Percentiles rank a stretch among this genome's conserved stretches.
Evolutionary conservation across 2,113 vertebrate species (phyloP).

Genomic region (Holacanthus passer): DNA sequence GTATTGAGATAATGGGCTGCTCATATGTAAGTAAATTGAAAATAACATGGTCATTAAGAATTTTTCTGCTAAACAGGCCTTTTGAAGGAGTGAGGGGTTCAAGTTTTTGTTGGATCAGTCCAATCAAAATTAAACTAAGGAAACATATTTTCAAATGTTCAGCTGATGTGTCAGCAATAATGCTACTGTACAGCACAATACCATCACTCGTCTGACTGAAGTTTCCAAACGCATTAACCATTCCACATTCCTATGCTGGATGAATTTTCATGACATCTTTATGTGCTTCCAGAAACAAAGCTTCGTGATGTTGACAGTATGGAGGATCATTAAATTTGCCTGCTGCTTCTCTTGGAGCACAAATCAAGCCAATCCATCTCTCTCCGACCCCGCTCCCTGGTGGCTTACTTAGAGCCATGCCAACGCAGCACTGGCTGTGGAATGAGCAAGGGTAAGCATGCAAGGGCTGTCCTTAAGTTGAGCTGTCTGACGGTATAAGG

Average conservation of each 20-base stretch:
- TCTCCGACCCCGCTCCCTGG: constrained; percentile 76
- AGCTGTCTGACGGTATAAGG: constrained; percentile 77
- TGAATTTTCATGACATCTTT: constrained; percentile 58
- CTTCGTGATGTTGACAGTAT: constrained; percentile 66
- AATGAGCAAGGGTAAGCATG: constrained; percentile 75
- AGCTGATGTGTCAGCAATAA: neutral
- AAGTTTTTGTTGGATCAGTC: neutral
- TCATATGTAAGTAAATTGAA: neutral
- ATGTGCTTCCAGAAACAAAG: constrained; percentile 55
- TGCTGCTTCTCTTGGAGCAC: constrained; percentile 73
- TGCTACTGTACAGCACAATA: neutral
- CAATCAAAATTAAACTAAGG: neutral
- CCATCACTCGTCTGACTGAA: neutral
- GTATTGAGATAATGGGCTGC: neutral
- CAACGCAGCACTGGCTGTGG: constrained; percentile 76
- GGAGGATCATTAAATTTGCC: constrained; percentile 80
- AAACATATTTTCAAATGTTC: neutral
- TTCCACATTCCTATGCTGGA: neutral
- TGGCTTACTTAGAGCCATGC: constrained; percentile 78
- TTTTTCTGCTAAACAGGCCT: neutral
- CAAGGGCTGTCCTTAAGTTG: constrained; percentile 73
- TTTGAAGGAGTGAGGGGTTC: neutral
- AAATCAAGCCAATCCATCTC: constrained; percentile 83
- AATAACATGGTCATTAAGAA: constrained; percentile 20
- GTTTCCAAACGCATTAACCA: neutral